phyloP scores from a whole-genome alignment of 2,797 vertebrate genomes.

The Notolepis coatsorum region DNA sequence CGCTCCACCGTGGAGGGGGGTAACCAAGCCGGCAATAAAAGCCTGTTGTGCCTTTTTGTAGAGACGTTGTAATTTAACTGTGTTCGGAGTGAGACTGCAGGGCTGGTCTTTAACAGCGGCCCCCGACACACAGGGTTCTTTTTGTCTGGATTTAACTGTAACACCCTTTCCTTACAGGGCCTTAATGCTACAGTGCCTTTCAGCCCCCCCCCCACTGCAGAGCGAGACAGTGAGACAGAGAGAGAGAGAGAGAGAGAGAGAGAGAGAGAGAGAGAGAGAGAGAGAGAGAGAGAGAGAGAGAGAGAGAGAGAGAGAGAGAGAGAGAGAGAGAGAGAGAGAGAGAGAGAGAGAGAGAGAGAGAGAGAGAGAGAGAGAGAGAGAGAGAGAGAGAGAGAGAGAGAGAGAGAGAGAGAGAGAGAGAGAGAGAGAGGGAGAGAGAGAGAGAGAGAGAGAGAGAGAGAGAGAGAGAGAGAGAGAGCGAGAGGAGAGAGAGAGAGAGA shows the following conservation, averaged over 20 bases:
- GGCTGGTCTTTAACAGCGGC: constrained; percentile 72
- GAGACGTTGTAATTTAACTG: constrained; percentile 69
- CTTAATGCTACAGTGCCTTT: constrained; percentile 57
- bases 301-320: constrained; percentile 17
- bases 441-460: constrained; percentile 15
- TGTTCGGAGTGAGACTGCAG: constrained; percentile 55
- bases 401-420: constrained; percentile 19
- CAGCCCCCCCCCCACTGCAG: constrained; percentile 12
- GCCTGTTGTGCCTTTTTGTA: constrained; percentile 50
- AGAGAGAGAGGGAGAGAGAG: constrained; percentile 16
- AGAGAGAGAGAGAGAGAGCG: constrained; percentile 14
- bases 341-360: constrained; percentile 15
- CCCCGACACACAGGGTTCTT: constrained; percentile 72
- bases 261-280: constrained; percentile 15
- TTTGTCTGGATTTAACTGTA: constrained; percentile 66
- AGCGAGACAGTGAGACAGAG: too few relatives aligned
- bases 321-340: constrained; percentile 19
- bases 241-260: not conserved
- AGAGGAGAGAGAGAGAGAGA: constrained; percentile 13
- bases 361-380: constrained; percentile 18
- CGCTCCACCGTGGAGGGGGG: constrained; percentile 17
- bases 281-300: constrained; percentile 15
- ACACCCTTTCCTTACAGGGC: constrained; percentile 51
- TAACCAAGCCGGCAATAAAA: constrained; percentile 44
- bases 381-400: constrained; percentile 19